Conservation (phyloP, 53 echinoderm and acorn worm genomes). For the Henricia sp. region DNA sequence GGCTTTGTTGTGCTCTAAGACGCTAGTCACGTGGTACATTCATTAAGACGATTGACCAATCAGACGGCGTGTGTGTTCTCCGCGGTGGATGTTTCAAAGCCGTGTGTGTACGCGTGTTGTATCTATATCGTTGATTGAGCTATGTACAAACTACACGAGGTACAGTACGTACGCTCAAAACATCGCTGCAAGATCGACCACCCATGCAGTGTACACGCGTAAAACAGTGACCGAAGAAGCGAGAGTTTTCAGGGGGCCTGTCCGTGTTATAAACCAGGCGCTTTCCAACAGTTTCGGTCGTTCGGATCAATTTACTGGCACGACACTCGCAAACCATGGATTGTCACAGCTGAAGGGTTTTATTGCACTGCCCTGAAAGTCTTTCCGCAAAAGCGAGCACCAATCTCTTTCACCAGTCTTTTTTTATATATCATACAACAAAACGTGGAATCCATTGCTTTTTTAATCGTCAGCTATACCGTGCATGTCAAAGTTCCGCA, state of each 20-base stretch:
- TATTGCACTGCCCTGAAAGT: no score
- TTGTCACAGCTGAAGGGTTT: slow-evolving; percentile 1
- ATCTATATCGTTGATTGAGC: slow-evolving; percentile 38
- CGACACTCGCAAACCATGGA: slow-evolving; percentile 14
- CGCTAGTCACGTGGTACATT: slow-evolving; percentile 36
- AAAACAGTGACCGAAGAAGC: slow-evolving; percentile 19
- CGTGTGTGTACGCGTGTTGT: slow-evolving; percentile 28
- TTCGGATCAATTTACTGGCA: slow-evolving; percentile 27
- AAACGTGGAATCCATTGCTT: background rate
- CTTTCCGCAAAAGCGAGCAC: no score
- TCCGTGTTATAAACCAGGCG: background rate
- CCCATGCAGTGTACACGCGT: slow-evolving; percentile 40
- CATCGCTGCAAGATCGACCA: slow-evolving; percentile 23
- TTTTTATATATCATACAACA: no score
- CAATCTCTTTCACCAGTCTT: no score
- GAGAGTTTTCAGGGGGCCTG: background rate
- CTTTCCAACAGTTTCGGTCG: background rate
- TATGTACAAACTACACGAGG: slow-evolving; percentile 25
- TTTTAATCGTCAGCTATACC: background rate
- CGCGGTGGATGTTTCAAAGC: slow-evolving; percentile 53
- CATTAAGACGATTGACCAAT: slow-evolving; percentile 41
- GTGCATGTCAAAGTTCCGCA: background rate
- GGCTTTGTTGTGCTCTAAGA: slow-evolving; percentile 14
- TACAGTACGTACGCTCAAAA: slow-evolving; percentile 20
- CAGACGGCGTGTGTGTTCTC: slow-evolving; percentile 6